phyloP scores from a whole-genome alignment of 2,113 vertebrate species.

The Eclectus roratus region DNA sequence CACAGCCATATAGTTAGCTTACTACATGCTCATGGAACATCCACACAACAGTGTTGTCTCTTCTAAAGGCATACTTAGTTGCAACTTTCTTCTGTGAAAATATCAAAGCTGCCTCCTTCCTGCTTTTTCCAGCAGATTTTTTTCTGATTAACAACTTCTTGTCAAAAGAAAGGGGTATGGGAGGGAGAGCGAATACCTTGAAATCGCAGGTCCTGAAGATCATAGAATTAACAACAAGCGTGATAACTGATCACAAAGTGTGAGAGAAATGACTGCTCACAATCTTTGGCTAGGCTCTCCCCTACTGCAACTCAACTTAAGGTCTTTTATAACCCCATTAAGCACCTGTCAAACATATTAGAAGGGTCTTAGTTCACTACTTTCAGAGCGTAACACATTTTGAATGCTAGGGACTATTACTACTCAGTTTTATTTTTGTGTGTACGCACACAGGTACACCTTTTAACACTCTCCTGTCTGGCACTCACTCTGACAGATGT shows the following conservation, averaged over 20 bases:
- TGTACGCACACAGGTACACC: neutral
- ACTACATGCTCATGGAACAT: neutral
- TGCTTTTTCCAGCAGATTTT: neutral
- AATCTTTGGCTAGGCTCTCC: neutral
- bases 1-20: neutral
- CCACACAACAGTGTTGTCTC: neutral
- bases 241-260: neutral
- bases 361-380: neutral
- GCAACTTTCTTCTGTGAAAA: neutral
- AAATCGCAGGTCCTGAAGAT: neutral
- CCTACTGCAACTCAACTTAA: neutral
- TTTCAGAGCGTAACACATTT: neutral
- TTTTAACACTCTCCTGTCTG: neutral
- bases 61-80: neutral
- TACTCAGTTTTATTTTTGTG: neutral
- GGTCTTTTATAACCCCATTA: neutral
- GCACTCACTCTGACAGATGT: neutral
- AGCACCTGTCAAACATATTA: neutral
- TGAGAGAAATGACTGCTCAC: neutral
- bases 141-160: neutral
- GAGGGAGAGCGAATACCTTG: accelerated
- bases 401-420: neutral
- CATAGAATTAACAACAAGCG: neutral
- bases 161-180: neutral
- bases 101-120: neutral